Percentiles rank a stretch among this genome's conserved stretches.
phyloP scores from a whole-genome alignment of 2,888 invertebrate species.

The Cabera pusaria region DNA sequence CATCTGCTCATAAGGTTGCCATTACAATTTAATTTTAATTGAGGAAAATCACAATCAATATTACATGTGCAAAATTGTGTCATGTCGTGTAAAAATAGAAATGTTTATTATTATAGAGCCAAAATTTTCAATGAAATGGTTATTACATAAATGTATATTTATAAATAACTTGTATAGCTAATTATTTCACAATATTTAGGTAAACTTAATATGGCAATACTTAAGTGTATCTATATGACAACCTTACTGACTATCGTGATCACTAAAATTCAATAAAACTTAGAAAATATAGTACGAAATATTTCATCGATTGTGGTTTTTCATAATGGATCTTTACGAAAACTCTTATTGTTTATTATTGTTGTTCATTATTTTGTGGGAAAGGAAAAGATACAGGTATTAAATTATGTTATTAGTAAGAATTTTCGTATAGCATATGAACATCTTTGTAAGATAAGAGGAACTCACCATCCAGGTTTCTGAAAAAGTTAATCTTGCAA shows the following conservation, averaged over 20 bases:
- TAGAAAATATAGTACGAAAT: slow-evolving; percentile 1
- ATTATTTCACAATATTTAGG: too few relatives aligned
- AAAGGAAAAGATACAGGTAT: slow-evolving; percentile 6
- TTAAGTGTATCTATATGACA: slow-evolving; percentile 50
- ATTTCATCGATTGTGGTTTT: slow-evolving; percentile 54
- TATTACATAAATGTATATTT: too few relatives aligned
- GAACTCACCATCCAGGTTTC: slow-evolving; percentile 79
- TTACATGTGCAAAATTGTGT: too few relatives aligned
- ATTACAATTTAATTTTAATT: slow-evolving; percentile 44
- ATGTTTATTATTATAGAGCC: too few relatives aligned
- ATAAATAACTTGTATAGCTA: too few relatives aligned
- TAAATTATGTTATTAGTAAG: slow-evolving; percentile 29
- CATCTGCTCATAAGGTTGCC: slow-evolving; percentile 66
- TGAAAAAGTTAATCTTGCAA: slow-evolving; percentile 76
- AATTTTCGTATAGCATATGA: slow-evolving; percentile 62
- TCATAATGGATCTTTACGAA: slow-evolving; percentile 52
- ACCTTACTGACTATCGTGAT: slow-evolving; percentile 54
- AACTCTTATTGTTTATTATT: slow-evolving; percentile 48
- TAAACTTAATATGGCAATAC: slow-evolving; percentile 13
- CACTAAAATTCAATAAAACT: not conserved
- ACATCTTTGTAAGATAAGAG: slow-evolving; percentile 69
- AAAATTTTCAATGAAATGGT: too few relatives aligned
- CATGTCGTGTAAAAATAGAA: too few relatives aligned
- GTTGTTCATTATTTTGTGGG: slow-evolving; percentile 13
- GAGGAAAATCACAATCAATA: slow-evolving; percentile 19